These are phyloP conservation scores for Halichoeres trimaculatus DNA, from an alignment of 2,113 vertebrate genomes.

Conservation along the genomic window DNA sequence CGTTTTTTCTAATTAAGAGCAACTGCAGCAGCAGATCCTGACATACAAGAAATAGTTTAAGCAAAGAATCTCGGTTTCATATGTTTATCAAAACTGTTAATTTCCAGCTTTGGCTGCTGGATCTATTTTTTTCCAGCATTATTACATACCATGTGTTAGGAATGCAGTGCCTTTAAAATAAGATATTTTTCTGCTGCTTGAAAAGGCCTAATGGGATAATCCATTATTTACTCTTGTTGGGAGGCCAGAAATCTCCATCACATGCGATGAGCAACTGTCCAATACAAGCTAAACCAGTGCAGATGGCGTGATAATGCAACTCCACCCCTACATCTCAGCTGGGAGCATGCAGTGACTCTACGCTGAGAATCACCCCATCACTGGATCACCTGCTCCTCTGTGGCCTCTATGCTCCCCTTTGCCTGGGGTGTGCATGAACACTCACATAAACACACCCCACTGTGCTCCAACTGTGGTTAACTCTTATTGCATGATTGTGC, in stretches of 20 bases:
- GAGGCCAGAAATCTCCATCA: background rate
- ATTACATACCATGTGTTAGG: background rate
- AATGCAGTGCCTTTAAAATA: background rate
- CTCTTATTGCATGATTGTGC: slow-evolving; percentile 38
- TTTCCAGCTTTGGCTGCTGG: background rate
- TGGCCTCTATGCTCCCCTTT: background rate
- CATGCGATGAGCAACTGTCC: background rate
- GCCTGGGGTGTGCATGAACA: background rate
- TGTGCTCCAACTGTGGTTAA: background rate
- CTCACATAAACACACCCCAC: background rate
- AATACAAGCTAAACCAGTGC: background rate
- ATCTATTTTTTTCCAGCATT: background rate
- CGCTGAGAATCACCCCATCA: slow-evolving; percentile 21
- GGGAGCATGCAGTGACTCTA: background rate
- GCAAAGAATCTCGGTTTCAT: no score
- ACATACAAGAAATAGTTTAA: no score
- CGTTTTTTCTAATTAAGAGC: no score
- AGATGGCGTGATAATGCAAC: slow-evolving; percentile 8
- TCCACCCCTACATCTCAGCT: background rate
- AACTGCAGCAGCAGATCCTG: no score
- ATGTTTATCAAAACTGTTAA: background rate
- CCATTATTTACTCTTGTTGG: background rate
- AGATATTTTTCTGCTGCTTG: background rate
- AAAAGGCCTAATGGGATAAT: background rate
- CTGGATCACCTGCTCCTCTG: background rate